Evolutionary conservation across 2,113 vertebrate species (phyloP).

Genomic region (Vulpes ferrilata): DNA sequence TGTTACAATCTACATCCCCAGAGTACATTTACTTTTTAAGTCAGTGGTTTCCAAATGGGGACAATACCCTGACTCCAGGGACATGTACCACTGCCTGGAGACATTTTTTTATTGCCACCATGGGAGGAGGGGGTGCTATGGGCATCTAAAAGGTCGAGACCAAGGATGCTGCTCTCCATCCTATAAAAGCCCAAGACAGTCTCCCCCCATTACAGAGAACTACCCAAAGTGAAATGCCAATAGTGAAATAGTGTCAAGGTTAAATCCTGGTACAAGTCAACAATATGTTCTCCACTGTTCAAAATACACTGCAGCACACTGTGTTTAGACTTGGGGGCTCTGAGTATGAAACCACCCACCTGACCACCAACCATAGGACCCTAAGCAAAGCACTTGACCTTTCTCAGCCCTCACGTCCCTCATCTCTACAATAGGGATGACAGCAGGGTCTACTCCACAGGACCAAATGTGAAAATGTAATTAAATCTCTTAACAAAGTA

Average conservation of each 20-base stretch:
- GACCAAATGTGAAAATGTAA: not conserved
- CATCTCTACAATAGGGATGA: not conserved
- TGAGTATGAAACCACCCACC: not conserved
- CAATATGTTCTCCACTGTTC: not conserved
- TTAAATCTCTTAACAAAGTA: not conserved
- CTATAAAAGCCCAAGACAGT: accelerated
- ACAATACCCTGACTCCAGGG: no score
- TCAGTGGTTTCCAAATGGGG: not conserved
- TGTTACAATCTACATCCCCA: not conserved
- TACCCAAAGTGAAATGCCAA: not conserved
- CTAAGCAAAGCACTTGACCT: not conserved
- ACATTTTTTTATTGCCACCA: not conserved
- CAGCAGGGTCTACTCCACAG: not conserved
- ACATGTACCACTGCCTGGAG: not conserved
- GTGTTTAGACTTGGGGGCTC: accelerated
- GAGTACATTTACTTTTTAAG: not conserved
- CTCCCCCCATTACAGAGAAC: not conserved
- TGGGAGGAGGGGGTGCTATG: not conserved
- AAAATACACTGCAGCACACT: accelerated
- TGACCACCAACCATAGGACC: accelerated
- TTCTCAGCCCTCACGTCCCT: accelerated
- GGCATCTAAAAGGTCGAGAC: not conserved
- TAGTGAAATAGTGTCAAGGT: not conserved
- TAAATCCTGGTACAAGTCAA: not conserved
- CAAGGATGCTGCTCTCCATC: not conserved